Evolutionary conservation across 2,797 vertebrate species (phyloP).

Genomic region (Xyrichtys novacula): DNA sequence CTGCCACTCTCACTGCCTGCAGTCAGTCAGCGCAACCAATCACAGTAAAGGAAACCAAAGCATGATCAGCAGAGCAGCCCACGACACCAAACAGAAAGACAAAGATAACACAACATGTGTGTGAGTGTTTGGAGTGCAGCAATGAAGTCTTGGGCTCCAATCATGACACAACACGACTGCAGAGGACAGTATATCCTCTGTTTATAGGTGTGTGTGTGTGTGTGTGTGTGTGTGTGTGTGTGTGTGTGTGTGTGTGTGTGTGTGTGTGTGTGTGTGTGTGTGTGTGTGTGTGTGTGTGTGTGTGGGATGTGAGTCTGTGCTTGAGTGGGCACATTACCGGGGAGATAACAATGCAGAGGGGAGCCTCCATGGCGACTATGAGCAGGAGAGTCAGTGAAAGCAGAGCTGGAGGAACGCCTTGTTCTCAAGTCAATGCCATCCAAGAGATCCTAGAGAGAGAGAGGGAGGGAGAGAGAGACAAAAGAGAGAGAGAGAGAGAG

Average conservation of each 20-base stretch:
- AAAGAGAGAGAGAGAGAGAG: too few relatives aligned
- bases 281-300: conserved; percentile 11
- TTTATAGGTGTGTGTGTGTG: background rate
- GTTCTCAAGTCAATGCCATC: conserved; percentile 91
- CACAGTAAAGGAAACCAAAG: conserved; percentile 75
- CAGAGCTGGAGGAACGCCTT: conserved; percentile 92
- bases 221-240: conserved; percentile 1
- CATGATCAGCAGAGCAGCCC: conserved; percentile 60
- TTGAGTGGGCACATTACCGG: conserved; percentile 85
- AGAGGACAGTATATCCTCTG: background rate
- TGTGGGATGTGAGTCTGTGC: conserved; percentile 1
- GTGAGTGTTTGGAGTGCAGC: background rate
- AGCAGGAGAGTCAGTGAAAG: conserved; percentile 93
- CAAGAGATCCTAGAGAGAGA: conserved; percentile 89
- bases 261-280: background rate
- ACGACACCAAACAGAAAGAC: conserved; percentile 45
- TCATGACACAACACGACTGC: background rate
- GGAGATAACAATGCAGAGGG: conserved; percentile 93
- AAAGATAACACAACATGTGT: conserved; percentile 25
- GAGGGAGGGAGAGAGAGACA: background rate
- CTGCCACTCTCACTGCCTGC: conserved; percentile 95
- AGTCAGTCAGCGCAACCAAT: conserved; percentile 76
- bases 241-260: conserved; percentile 1
- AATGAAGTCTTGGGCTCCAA: conserved; percentile 1
- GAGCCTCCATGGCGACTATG: conserved; percentile 93